Evolutionary conservation across 2,113 vertebrate genomes (phyloP).

Genomic region (Neogobius melanostomus): DNA sequence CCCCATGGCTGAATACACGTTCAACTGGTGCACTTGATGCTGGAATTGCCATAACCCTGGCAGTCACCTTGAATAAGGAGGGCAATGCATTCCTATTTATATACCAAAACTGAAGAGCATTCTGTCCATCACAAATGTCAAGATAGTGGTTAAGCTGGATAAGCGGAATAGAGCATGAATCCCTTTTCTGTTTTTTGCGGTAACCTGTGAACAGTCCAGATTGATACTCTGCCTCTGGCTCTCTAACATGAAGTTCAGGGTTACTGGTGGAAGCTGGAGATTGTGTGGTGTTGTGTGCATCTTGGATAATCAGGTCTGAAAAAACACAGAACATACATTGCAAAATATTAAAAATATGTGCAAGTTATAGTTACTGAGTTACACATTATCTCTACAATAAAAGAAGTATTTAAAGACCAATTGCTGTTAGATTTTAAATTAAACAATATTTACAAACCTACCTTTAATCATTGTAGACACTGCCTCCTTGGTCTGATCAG

Average conservation of each 20-base stretch:
- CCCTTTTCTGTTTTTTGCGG: background rate
- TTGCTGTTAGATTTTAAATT: no score
- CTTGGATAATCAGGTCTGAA: no score
- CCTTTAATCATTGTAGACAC: conserved; percentile 9
- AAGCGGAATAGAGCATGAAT: background rate
- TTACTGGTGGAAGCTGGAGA: no score
- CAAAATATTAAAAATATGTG: no score
- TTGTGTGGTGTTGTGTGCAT: no score
- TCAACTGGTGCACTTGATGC: background rate
- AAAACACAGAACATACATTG: no score
- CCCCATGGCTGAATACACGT: background rate
- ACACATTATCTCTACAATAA: no score
- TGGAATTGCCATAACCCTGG: background rate
- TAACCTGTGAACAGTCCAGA: background rate
- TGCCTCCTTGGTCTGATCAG: conserved; percentile 9
- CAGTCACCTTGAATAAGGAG: background rate
- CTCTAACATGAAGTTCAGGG: no score
- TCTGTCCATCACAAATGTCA: background rate
- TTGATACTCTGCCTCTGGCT: no score
- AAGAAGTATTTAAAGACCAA: no score
- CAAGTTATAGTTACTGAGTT: no score
- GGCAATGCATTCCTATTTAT: background rate
- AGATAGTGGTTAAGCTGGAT: background rate
- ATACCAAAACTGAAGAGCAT: background rate
- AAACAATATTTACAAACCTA: background rate